Percentiles rank a stretch among this genome's conserved stretches.
Conservation (phyloP, 2,113 vertebrate species). For the Caranx ignobilis region DNA sequence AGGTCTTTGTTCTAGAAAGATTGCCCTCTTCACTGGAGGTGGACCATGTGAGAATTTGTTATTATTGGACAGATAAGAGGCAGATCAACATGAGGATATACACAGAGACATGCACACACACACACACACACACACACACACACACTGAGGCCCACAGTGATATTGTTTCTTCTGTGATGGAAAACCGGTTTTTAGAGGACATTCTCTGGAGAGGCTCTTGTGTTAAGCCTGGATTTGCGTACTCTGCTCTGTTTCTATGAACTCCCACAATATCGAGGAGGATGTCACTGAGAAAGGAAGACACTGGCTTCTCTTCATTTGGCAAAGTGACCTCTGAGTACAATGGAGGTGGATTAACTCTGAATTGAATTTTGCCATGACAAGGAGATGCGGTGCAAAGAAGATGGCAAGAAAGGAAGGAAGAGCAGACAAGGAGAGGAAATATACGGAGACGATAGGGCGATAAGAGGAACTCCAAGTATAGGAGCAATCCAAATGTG, state of each 20-base stretch:
- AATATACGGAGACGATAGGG: conserved; percentile 12
- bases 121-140: conserved; percentile 21
- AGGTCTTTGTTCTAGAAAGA: conserved; percentile 47
- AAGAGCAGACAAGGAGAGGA: background rate
- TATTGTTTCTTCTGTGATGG: conserved; percentile 32
- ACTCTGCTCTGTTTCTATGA: conserved; percentile 14
- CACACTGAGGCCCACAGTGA: conserved; percentile 24
- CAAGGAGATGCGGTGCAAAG: conserved; percentile 22
- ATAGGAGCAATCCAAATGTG: conserved; percentile 22
- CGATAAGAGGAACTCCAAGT: background rate
- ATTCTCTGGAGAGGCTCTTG: conserved; percentile 41
- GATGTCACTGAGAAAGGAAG: background rate
- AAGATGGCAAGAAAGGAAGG: background rate
- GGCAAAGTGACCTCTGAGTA: conserved; percentile 56
- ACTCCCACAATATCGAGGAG: conserved; percentile 3
- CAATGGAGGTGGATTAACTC: conserved; percentile 60
- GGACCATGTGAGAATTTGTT: conserved; percentile 36
- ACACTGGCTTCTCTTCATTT: conserved; percentile 35
- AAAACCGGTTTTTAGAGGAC: conserved; percentile 55
- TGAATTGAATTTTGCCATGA: conserved; percentile 45
- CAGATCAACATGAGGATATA: conserved; percentile 43
- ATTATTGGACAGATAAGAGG: conserved; percentile 57
- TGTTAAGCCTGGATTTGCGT: conserved; percentile 46
- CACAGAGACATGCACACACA: conserved; percentile 8
- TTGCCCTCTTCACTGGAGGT: conserved; percentile 33